Percentiles rank a stretch among this genome's conserved stretches.
Evolutionary conservation across 2,113 vertebrate genomes (phyloP).

Genomic region (Aphelocoma coerulescens): DNA sequence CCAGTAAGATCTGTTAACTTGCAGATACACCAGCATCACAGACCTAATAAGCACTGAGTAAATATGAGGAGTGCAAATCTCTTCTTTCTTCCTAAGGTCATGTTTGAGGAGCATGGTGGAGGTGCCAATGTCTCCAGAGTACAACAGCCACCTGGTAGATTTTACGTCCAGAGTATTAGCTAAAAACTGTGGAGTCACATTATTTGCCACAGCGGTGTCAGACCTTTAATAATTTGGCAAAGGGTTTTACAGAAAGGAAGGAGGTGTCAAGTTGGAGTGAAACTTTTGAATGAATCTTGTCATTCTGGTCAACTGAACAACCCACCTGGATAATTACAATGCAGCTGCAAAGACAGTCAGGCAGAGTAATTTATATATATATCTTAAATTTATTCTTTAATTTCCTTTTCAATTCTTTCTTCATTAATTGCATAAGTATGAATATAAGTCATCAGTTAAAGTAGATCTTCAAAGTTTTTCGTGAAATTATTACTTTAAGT

Average conservation of each 20-base stretch:
- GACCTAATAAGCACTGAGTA: background rate
- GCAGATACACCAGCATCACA: background rate
- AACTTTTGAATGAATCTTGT: background rate
- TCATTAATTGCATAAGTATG: constrained; percentile 24
- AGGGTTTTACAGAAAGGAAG: background rate
- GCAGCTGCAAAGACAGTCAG: background rate
- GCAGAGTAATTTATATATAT: background rate
- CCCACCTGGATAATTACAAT: background rate
- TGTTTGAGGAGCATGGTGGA: background rate
- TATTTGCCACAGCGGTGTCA: background rate
- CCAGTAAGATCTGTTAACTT: background rate
- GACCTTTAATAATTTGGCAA: background rate
- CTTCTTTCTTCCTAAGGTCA: background rate
- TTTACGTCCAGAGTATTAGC: background rate
- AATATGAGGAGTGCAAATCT: background rate
- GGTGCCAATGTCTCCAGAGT: background rate
- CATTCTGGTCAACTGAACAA: background rate
- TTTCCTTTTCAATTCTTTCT: constrained; percentile 11
- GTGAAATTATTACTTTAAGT: constrained; percentile 17
- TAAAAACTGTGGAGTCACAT: background rate
- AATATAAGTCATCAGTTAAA: constrained; percentile 47
- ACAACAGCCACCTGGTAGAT: background rate
- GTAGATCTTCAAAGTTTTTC: background rate
- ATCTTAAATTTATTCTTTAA: constrained; percentile 48
- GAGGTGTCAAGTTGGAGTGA: background rate